These are phyloP conservation scores for Argyrosomus regius DNA, from an alignment of 2,797 vertebrate species.

Conservation along the genomic window DNA sequence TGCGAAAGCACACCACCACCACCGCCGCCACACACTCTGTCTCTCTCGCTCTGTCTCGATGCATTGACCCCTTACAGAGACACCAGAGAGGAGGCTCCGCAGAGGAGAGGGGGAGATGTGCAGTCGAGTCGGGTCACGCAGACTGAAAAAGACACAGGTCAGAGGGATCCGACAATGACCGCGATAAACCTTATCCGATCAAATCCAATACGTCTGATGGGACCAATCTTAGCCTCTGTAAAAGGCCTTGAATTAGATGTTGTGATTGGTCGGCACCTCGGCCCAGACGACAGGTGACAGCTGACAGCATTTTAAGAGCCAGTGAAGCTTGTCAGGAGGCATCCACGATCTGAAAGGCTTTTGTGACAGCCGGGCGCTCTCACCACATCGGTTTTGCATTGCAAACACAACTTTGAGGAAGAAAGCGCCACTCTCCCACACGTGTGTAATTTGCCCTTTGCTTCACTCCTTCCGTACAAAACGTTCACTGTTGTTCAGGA, in stretches of 20 bases:
- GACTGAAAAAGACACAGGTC: conserved; percentile 51
- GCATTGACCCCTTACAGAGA: conserved; percentile 50
- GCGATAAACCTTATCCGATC: conserved; percentile 54
- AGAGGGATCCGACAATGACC: conserved; percentile 40
- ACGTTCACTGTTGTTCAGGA: neutral
- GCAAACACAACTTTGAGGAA: conserved; percentile 15
- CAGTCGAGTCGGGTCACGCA: conserved; percentile 5
- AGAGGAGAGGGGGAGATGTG: conserved; percentile 25
- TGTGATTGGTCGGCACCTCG: conserved; percentile 46
- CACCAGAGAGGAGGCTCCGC: conserved; percentile 4
- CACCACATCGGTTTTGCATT: conserved; percentile 13
- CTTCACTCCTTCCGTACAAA: neutral
- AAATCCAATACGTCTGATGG: conserved; percentile 55
- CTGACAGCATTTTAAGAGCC: conserved; percentile 56
- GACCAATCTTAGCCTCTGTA: conserved; percentile 43
- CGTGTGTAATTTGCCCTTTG: neutral
- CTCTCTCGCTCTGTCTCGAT: conserved; percentile 17
- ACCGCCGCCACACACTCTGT: neutral
- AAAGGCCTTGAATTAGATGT: conserved; percentile 56
- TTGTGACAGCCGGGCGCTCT: conserved; percentile 33
- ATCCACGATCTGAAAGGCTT: conserved; percentile 47
- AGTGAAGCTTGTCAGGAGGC: conserved; percentile 54
- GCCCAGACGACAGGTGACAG: conserved; percentile 63
- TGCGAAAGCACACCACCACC: conserved; percentile 21
- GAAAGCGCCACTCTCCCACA: neutral